A percentile compares a stretch with the other conserved stretches of the same genome.
Evolutionary conservation across 2,113 vertebrate genomes (phyloP).

Genomic region (Aythya baeri): DNA sequence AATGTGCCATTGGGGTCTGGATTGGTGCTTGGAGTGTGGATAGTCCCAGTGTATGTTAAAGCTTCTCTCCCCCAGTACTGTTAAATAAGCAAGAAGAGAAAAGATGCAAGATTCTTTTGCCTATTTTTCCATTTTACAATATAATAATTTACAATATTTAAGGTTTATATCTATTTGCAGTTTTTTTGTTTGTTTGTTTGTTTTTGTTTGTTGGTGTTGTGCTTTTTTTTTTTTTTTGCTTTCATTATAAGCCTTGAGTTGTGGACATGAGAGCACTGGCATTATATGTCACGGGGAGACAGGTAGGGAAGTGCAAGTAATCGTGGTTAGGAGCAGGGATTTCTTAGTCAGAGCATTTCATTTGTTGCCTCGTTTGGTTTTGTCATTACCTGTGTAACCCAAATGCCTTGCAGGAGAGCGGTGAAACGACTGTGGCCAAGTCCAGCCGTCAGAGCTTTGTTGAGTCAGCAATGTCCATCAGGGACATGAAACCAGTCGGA

Average conservation of each 20-base stretch:
- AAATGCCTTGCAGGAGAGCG: not conserved
- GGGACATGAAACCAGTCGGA: rapidly evolving
- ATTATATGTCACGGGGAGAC: not conserved
- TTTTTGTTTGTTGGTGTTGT: no score
- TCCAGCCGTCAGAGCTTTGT: not conserved
- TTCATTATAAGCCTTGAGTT: not conserved
- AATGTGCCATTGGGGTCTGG: not conserved
- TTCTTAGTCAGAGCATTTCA: not conserved
- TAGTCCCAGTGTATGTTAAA: rapidly evolving
- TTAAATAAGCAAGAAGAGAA: not conserved
- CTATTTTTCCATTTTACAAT: not conserved
- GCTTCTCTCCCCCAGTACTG: not conserved
- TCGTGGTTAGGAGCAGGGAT: not conserved
- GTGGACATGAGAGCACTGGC: not conserved
- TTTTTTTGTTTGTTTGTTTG: no score
- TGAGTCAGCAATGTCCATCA: not conserved
- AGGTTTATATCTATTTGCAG: not conserved
- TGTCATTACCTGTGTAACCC: not conserved
- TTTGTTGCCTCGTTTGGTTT: not conserved
- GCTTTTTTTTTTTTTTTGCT: not conserved
- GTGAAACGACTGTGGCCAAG: rapidly evolving
- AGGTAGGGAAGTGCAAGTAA: not conserved
- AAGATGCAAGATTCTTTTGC: not conserved
- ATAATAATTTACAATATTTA: not conserved
- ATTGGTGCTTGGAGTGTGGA: not conserved